Conservation (phyloP, 2,888 invertebrate genomes). For the Epirrita christyi region DNA sequence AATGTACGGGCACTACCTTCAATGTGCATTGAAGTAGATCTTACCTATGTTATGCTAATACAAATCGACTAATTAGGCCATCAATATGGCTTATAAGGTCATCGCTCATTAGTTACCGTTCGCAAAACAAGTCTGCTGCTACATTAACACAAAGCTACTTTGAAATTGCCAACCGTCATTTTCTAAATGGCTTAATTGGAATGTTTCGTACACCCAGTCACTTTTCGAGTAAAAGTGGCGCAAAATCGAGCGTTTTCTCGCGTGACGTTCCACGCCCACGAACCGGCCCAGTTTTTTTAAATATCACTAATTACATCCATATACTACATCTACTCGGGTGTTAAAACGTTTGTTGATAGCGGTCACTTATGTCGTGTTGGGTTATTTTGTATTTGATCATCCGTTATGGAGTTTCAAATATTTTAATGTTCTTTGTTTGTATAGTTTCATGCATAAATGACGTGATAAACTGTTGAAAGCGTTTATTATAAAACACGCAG, state of each 20-base stretch:
- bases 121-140: constrained; percentile 52
- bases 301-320: constrained; percentile 55
- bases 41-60: not conserved
- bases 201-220: constrained; percentile 58
- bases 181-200: constrained; percentile 79
- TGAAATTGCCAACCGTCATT: constrained; percentile 60
- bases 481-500: not conserved
- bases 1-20: no score
- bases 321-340: constrained; percentile 38
- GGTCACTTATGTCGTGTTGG: constrained; percentile 38
- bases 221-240: constrained; percentile 50
- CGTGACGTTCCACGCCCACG: constrained; percentile 66
- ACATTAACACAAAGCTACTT: constrained; percentile 34
- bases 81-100: constrained; percentile 19
- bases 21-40: constrained; percentile 23
- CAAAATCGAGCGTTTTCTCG: constrained; percentile 66
- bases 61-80: no score
- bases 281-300: constrained; percentile 52
- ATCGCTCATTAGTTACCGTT: constrained; percentile 29
- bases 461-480: constrained; percentile 8
- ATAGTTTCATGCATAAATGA: constrained; percentile 8
- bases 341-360: constrained; percentile 43
- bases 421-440: constrained; percentile 22
- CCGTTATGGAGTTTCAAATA: constrained; percentile 20
- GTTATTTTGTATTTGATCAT: constrained; percentile 34